Percentiles rank a stretch among this genome's conserved stretches.
Evolutionary conservation across 2,888 invertebrate genomes (phyloP).

Genomic region (Phorcus lineatus): DNA sequence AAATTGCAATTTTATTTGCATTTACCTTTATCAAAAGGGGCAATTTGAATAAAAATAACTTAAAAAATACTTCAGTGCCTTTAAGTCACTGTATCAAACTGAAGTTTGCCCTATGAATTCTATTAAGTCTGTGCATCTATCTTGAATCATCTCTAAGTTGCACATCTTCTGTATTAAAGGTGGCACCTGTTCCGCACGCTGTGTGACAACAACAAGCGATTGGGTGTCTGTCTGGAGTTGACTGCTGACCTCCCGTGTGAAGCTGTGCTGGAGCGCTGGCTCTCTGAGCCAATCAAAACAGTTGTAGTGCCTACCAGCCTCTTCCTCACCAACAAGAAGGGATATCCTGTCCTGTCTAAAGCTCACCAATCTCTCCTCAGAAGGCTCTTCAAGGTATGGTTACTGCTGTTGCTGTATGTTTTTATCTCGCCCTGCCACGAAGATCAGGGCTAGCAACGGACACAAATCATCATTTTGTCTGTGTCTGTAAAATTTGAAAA

Average conservation of each 20-base stretch:
- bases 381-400: constrained; percentile 76
- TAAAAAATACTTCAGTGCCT: no score
- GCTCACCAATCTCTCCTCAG: constrained; percentile 83
- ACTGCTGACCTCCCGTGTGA: constrained; percentile 86
- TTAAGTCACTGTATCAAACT: no score
- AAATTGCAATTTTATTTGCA: no score
- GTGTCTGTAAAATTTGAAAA: no score
- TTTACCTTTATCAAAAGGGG: neutral
- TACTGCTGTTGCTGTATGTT: neutral
- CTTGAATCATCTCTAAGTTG: no score
- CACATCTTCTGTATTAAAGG: constrained; percentile 63
- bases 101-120: no score
- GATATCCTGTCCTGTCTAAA: constrained; percentile 87
- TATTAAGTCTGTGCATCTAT: no score
- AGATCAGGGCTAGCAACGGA: no score
- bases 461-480: no score
- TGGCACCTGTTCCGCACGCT: constrained; percentile 79
- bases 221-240: constrained; percentile 87
- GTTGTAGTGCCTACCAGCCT: constrained; percentile 87
- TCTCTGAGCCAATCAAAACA: constrained; percentile 94
- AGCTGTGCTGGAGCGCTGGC: constrained; percentile 85
- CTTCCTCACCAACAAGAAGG: constrained; percentile 92
- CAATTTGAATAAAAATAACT: no score
- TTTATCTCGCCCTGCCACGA: no score
- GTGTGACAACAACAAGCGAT: constrained; percentile 76